A percentile compares a stretch with the other conserved stretches of the same genome.
Evolutionary conservation across 2,888 invertebrate species (phyloP).

Genomic region (Ectemnius cavifrons): DNA sequence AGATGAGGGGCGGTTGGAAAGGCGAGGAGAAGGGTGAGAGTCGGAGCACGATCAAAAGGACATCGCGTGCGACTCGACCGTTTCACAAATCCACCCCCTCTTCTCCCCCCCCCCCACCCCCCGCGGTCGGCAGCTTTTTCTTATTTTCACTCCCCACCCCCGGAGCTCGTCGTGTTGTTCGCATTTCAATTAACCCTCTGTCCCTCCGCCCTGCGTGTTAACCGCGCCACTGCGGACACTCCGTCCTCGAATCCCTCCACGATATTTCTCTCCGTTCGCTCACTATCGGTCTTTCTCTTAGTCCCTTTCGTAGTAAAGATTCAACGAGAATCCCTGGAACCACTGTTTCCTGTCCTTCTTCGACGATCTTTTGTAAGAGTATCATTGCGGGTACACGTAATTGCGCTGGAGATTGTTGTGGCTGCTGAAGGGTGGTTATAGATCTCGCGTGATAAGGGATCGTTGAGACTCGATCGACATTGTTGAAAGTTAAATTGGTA

Average conservation of each 20-base stretch:
- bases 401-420: conserved; percentile 19
- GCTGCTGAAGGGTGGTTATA: no score
- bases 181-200: conserved; percentile 48
- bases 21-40: conserved; percentile 29
- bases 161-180: conserved; percentile 10
- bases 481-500: no score
- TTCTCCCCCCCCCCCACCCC: neutral
- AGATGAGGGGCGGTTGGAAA: conserved; percentile 3
- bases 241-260: no score
- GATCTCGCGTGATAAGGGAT: conserved; percentile 45
- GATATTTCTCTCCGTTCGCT: no score
- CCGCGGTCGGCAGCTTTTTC: conserved; percentile 19
- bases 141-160: conserved; percentile 6
- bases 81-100: conserved; percentile 43
- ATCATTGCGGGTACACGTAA: conserved; percentile 19
- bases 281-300: no score
- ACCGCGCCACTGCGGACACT: neutral
- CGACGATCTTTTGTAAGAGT: no score
- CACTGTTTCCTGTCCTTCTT: no score
- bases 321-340: no score
- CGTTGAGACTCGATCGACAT: conserved; percentile 20
- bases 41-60: conserved; percentile 61
- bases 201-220: neutral
- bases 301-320: no score
- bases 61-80: conserved; percentile 67